Conservation (phyloP, 2,888 invertebrate genomes). For the Antheraea assamensis region DNA sequence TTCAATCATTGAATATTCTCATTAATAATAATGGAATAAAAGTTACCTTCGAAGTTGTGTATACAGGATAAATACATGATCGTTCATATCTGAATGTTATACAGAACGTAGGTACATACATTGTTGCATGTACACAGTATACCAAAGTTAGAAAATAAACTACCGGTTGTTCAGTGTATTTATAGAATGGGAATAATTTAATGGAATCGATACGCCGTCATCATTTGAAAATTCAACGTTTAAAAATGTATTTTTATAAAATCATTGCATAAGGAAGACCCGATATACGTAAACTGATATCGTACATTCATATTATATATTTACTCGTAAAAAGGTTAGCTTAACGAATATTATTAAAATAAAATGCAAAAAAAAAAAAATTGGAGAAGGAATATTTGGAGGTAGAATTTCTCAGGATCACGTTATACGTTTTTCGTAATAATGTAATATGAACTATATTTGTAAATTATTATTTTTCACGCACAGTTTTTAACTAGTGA, state of each 20-base stretch:
- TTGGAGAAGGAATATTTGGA: constrained; percentile 54
- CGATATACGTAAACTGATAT: constrained; percentile 79
- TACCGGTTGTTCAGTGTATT: constrained; percentile 58
- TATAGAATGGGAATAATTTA: constrained; percentile 40
- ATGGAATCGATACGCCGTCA: constrained; percentile 28
- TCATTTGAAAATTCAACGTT: constrained; percentile 17
- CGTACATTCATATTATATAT: constrained; percentile 66
- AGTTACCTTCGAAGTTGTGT: constrained; percentile 74
- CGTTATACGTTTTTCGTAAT: constrained; percentile 76
- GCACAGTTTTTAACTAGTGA: constrained; percentile 75
- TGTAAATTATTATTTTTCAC: constrained; percentile 75
- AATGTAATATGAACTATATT: constrained; percentile 78
- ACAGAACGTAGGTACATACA: constrained; percentile 61
- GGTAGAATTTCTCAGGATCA: constrained; percentile 70
- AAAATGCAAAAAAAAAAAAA: constrained; percentile 34
- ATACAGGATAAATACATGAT: constrained; percentile 34
- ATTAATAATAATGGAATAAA: constrained; percentile 64
- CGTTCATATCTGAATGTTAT: constrained; percentile 46
- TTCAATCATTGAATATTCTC: constrained; percentile 32
- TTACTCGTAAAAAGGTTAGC: constrained; percentile 76
- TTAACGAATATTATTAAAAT: constrained; percentile 64
- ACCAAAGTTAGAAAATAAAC: constrained; percentile 81
- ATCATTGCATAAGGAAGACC: constrained; percentile 76
- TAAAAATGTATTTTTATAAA: constrained; percentile 72
- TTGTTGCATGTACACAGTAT: constrained; percentile 74